Evolutionary conservation across 2,888 invertebrate genomes (phyloP).

Genomic region (Protophormia terraenovae): DNA sequence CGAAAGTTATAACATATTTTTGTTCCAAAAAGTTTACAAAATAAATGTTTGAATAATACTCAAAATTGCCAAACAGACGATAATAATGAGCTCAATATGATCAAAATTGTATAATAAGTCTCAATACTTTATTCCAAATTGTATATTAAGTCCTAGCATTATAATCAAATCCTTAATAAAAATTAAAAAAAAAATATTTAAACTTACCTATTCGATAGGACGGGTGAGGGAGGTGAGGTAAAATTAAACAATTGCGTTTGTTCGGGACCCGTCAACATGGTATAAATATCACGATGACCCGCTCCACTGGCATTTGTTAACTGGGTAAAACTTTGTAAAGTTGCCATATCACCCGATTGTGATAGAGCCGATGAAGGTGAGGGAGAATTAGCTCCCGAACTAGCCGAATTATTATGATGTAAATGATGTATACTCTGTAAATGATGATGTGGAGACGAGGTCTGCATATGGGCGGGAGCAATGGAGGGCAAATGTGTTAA

Average conservation of each 20-base stretch:
- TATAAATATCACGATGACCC: constrained; percentile 77
- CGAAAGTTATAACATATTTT: too few species aligned
- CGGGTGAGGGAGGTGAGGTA: constrained; percentile 76
- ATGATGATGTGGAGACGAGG: constrained; percentile 69
- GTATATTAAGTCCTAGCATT: too few species aligned
- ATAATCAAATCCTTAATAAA: too few species aligned
- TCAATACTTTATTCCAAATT: too few species aligned
- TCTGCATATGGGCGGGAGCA: constrained; percentile 61
- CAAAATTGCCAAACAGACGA: too few species aligned
- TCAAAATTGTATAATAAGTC: too few species aligned
- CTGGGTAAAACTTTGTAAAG: constrained; percentile 80
- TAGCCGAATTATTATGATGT: constrained; percentile 77
- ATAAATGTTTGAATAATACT: too few species aligned
- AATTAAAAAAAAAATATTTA: too few species aligned
- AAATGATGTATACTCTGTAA: constrained; percentile 60
- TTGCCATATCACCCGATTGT: constrained; percentile 73
- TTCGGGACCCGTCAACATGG: constrained; percentile 76
- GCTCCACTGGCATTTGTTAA: constrained; percentile 75
- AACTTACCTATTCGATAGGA: constrained; percentile 78
- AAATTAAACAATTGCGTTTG: constrained; percentile 74
- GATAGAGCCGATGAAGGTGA: constrained; percentile 75
- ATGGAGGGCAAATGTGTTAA: constrained; percentile 60
- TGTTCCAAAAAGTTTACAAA: too few species aligned
- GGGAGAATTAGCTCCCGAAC: constrained; percentile 79
- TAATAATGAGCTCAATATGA: too few species aligned